These are phyloP conservation scores for Mythimna albipuncta DNA, from an alignment of 2,888 invertebrate genomes.

Conservation along the genomic window DNA sequence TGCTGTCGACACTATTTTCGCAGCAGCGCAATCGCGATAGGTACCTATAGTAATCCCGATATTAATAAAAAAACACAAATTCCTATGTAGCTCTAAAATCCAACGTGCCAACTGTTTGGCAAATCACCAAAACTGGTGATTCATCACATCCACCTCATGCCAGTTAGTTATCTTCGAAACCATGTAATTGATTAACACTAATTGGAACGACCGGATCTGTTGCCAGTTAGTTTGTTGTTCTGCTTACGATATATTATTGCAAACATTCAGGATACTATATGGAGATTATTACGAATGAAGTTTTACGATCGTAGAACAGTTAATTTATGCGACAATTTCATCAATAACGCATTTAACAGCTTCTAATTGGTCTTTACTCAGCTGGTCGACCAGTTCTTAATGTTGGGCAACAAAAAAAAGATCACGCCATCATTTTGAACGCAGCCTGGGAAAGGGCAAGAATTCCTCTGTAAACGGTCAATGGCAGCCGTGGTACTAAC, in stretches of 20 bases:
- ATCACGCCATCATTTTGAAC: constrained; percentile 34
- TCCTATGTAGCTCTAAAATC: constrained; percentile 69
- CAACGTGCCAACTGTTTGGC: constrained; percentile 73
- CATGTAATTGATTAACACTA: constrained; percentile 79
- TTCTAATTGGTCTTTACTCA: constrained; percentile 53
- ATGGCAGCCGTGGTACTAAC: constrained; percentile 51
- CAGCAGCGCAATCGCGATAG: constrained; percentile 60
- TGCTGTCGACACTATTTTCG: constrained; percentile 57
- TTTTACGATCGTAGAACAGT: constrained; percentile 44
- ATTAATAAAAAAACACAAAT: constrained; percentile 73
- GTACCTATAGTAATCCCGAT: constrained; percentile 53
- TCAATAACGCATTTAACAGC: constrained; percentile 31
- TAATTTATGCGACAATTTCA: constrained; percentile 55
- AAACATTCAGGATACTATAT: constrained; percentile 32
- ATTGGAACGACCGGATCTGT: constrained; percentile 71
- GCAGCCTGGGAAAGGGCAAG: constrained; percentile 59
- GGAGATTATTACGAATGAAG: constrained; percentile 35
- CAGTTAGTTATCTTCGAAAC: constrained; percentile 68
- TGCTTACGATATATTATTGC: constrained; percentile 53
- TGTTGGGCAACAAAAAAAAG: too few species aligned
- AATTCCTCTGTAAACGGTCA: constrained; percentile 61
- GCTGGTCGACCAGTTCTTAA: not conserved
- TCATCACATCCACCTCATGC: constrained; percentile 65
- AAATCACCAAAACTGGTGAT: constrained; percentile 76
- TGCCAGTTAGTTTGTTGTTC: constrained; percentile 68